A percentile compares a stretch with the other conserved stretches of the same genome.
Conservation (phyloP, 2,888 invertebrate genomes). For the Diarsia mendica region DNA sequence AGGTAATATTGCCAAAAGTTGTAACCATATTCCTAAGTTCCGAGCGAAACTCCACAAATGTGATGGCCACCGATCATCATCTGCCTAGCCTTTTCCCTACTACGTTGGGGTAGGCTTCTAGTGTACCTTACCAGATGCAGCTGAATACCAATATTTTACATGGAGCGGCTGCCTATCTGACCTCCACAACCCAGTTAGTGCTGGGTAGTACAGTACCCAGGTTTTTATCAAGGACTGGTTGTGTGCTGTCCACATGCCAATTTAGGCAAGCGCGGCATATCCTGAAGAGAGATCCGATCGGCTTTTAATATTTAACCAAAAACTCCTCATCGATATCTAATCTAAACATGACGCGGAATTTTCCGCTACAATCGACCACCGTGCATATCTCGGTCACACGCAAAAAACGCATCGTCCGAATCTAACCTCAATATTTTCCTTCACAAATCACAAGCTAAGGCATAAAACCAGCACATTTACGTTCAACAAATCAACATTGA, state of each 20-base stretch:
- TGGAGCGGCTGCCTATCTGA: neutral
- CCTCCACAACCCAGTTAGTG: neutral
- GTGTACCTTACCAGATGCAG: neutral
- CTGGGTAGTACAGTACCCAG: neutral
- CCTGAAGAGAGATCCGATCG: neutral
- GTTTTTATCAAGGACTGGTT: neutral
- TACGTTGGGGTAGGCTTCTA: neutral
- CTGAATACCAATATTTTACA: neutral
- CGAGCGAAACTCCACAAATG: neutral
- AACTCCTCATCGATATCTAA: neutral
- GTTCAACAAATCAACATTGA: conserved; percentile 40
- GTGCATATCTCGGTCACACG: neutral
- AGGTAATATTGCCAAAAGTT: too few relatives aligned
- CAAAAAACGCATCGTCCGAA: neutral
- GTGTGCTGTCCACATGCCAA: neutral
- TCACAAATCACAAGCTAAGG: neutral
- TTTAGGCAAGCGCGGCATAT: neutral
- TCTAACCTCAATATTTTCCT: neutral
- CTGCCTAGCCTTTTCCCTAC: neutral
- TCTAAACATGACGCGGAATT: neutral
- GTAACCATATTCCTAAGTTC: too few relatives aligned
- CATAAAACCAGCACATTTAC: conserved; percentile 14
- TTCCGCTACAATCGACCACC: neutral
- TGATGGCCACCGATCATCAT: neutral
- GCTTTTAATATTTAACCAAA: neutral